phyloP scores from a whole-genome alignment of 2,113 vertebrate species.

The Pygoscelis antarcticus region DNA sequence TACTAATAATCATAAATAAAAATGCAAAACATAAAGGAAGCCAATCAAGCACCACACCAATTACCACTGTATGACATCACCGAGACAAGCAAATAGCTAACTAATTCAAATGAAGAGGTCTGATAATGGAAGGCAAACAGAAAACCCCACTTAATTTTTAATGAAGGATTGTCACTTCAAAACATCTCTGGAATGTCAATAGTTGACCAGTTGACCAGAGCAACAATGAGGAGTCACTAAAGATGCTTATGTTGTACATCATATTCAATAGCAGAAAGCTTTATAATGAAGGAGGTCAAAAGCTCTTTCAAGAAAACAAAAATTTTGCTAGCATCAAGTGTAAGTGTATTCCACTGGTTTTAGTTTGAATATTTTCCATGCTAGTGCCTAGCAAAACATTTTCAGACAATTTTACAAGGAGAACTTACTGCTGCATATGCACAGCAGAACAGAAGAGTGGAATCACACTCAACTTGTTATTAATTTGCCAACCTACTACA shows the following conservation, averaged over 20 bases:
- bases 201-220: background rate
- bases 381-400: background rate
- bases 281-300: background rate
- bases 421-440: background rate
- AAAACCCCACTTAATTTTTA: background rate
- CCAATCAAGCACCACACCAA: background rate
- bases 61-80: background rate
- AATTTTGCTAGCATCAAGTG: background rate
- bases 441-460: background rate
- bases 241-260: background rate
- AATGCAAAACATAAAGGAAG: background rate
- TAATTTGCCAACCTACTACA: background rate
- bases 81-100: background rate
- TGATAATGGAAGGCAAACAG: background rate
- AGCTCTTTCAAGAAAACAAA: background rate
- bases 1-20: background rate
- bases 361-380: background rate
- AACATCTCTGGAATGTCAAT: background rate
- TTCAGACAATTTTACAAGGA: background rate
- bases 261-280: background rate
- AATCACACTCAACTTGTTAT: background rate
- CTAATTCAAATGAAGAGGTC: background rate
- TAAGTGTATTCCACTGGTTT: background rate
- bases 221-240: background rate
- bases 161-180: background rate